Conservation (phyloP, 2,888 invertebrate species). For the Eulithis prunata region DNA sequence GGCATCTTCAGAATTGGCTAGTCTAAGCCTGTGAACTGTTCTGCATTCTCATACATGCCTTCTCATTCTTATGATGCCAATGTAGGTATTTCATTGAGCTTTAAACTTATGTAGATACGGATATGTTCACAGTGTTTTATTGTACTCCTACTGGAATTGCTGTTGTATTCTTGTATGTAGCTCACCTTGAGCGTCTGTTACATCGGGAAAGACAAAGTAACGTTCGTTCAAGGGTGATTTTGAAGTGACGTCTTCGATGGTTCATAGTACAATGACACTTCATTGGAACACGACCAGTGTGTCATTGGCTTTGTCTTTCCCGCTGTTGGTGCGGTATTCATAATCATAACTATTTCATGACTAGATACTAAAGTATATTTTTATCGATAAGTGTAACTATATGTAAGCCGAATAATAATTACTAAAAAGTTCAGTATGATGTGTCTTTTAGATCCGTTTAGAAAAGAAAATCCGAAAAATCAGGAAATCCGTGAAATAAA, state of each 20-base stretch:
- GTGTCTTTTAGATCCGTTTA: slow-evolving; percentile 5
- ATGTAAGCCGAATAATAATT: slow-evolving; percentile 16
- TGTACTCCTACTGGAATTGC: slow-evolving; percentile 57
- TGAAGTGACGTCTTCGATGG: no score
- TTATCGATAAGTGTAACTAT: slow-evolving; percentile 15
- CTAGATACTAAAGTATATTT: slow-evolving; percentile 25
- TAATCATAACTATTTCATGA: slow-evolving; percentile 15
- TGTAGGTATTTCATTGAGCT: slow-evolving; percentile 46
- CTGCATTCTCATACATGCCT: slow-evolving; percentile 45
- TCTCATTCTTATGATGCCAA: slow-evolving; percentile 47
- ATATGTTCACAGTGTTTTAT: slow-evolving; percentile 56
- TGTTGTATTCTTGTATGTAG: slow-evolving; percentile 44
- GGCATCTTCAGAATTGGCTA: slow-evolving; percentile 37
- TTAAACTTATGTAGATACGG: slow-evolving; percentile 53
- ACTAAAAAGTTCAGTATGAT: background rate
- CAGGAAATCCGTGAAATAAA: slow-evolving; percentile 3
- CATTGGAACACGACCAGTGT: background rate
- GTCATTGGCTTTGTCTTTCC: slow-evolving; percentile 3
- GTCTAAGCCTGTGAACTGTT: slow-evolving; percentile 55
- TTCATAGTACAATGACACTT: no score
- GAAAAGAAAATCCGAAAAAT: background rate
- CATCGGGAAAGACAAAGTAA: slow-evolving; percentile 15
- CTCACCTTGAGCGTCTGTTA: slow-evolving; percentile 58
- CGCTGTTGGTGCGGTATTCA: slow-evolving; percentile 17
- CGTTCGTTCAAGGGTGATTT: slow-evolving; percentile 1